These are phyloP conservation scores for Nycticebus coucang DNA, from an alignment of 2,113 vertebrate species.

Conservation along the genomic window DNA sequence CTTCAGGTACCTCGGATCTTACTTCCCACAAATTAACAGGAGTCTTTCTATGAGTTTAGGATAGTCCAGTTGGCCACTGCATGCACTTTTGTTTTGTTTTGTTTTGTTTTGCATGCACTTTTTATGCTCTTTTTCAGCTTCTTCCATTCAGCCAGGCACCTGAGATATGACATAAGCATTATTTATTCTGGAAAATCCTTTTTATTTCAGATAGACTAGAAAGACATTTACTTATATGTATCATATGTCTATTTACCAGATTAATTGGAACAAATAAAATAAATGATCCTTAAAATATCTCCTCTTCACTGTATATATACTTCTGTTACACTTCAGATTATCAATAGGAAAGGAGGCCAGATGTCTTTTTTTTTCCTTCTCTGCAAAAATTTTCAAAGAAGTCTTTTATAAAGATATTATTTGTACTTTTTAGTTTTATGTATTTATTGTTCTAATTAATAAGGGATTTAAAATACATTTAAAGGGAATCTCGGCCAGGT, in stretches of 20 bases:
- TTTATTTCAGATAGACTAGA: not conserved
- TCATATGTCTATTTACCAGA: not conserved
- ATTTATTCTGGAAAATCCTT: not conserved
- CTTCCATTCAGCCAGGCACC: not conserved
- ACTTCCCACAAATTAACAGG: not conserved
- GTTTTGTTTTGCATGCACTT: not conserved
- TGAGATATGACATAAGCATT: not conserved
- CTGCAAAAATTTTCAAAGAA: not conserved
- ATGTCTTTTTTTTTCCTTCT: not conserved
- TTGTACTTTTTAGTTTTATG: not conserved
- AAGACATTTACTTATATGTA: not conserved
- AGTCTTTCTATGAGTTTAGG: not conserved
- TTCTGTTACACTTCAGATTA: not conserved
- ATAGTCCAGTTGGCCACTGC: not conserved
- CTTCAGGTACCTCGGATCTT: not conserved
- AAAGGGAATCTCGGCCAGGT: not conserved
- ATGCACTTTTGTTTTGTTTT: too few species aligned
- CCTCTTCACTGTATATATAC: not conserved
- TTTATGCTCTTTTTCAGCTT: not conserved
- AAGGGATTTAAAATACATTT: not conserved
- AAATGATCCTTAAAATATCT: not conserved
- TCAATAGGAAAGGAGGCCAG: not conserved
- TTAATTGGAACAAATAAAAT: not conserved
- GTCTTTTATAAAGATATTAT: constrained; percentile 4
- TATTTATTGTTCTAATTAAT: not conserved